Percentiles rank a stretch among this genome's conserved stretches.
Evolutionary conservation across 2,888 invertebrate species (phyloP).

Genomic region (Limenitis camilla): DNA sequence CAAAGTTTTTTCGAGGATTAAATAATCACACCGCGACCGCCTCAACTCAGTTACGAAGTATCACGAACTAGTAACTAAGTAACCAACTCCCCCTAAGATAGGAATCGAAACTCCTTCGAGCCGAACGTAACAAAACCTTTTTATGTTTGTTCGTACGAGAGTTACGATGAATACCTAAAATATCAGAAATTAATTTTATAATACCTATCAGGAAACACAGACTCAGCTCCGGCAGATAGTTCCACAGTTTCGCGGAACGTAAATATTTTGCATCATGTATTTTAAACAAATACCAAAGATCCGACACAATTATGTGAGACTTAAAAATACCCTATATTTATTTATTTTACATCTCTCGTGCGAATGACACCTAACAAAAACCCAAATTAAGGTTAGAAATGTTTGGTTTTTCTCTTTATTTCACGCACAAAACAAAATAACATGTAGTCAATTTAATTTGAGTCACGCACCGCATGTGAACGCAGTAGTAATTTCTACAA

Average conservation of each 20-base stretch:
- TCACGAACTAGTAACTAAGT: conserved; percentile 14
- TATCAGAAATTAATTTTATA: no score
- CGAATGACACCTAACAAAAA: background rate
- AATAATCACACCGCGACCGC: background rate
- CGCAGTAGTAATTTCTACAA: conserved; percentile 1
- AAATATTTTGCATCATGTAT: no score
- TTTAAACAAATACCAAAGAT: no score
- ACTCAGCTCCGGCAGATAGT: no score
- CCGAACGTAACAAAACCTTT: background rate
- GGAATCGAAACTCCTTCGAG: conserved; percentile 1
- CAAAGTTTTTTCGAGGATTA: background rate
- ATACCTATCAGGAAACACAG: no score
- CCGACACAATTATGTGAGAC: no score
- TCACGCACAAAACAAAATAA: background rate
- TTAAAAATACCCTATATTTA: no score
- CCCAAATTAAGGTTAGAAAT: conserved; percentile 2
- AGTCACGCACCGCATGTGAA: conserved; percentile 10
- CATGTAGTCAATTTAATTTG: conserved; percentile 5
- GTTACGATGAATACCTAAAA: no score
- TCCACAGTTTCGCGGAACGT: no score
- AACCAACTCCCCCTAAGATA: conserved; percentile 7
- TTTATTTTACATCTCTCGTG: no score
- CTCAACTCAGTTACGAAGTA: conserved; percentile 1
- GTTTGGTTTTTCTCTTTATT: background rate
- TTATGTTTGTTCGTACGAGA: background rate